These are phyloP conservation scores for Thalassophryne amazonica DNA, from an alignment of 2,797 vertebrate species.

Conservation along the genomic window DNA sequence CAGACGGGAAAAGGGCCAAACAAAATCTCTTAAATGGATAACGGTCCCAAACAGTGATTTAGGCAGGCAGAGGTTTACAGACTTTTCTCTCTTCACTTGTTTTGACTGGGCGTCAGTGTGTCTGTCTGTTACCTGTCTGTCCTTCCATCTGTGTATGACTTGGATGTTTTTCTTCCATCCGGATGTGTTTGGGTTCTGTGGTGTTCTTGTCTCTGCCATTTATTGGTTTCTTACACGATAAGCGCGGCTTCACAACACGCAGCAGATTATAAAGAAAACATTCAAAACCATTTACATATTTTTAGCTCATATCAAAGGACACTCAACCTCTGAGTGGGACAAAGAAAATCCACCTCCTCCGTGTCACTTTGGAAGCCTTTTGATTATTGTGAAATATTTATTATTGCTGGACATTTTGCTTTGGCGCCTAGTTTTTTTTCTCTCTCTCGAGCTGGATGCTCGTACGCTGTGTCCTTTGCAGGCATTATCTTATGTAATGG, in stretches of 20 bases:
- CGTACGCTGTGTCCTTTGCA: conserved; percentile 15
- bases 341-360: neutral
- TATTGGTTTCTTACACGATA: neutral
- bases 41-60: conserved; percentile 52
- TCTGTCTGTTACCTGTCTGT: conserved; percentile 7
- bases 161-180: neutral
- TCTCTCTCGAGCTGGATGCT: conserved; percentile 1
- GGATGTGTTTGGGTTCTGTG: neutral
- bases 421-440: neutral
- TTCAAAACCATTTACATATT: neutral
- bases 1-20: conserved; percentile 43
- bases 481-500: conserved; percentile 52
- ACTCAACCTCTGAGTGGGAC: neutral
- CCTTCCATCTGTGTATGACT: neutral
- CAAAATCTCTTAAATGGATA: conserved; percentile 71
- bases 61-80: conserved; percentile 60
- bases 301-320: no score
- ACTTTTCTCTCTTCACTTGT: conserved; percentile 52
- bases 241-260: neutral
- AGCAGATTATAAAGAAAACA: neutral
- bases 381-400: no score
- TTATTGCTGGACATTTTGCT: neutral
- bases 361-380: no score
- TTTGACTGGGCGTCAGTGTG: conserved; percentile 19
- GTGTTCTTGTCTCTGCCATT: neutral